Evolutionary conservation across 2,888 invertebrate species (phyloP).

Genomic region (Mimas tiliae): DNA sequence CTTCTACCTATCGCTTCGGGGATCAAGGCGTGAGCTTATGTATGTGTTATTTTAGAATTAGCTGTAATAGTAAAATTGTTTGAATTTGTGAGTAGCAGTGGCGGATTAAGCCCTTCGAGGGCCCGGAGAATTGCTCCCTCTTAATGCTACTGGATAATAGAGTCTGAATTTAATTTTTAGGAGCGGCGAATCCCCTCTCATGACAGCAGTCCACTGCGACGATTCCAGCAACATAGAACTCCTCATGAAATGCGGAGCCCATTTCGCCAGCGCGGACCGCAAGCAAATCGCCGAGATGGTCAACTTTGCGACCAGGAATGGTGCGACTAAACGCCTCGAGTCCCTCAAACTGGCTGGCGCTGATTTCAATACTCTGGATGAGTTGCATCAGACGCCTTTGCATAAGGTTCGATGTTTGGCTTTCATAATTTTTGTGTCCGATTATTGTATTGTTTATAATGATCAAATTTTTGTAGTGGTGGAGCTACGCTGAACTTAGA

Average conservation of each 20-base stretch:
- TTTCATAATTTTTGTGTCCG: neutral
- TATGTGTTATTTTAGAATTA: no score
- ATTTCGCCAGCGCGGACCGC: slow-evolving; percentile 85
- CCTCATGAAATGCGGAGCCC: slow-evolving; percentile 90
- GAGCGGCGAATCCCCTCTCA: slow-evolving; percentile 87
- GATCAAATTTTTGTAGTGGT: no score
- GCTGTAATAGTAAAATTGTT: no score
- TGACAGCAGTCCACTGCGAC: slow-evolving; percentile 88
- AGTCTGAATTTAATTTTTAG: slow-evolving; percentile 32
- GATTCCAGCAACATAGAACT: slow-evolving; percentile 86
- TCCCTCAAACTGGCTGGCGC: slow-evolving; percentile 88
- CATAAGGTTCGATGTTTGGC: slow-evolving; percentile 80
- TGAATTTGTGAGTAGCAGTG: no score
- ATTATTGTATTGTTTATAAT: no score
- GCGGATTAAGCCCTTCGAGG: no score
- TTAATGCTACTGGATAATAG: no score
- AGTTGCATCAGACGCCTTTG: slow-evolving; percentile 87
- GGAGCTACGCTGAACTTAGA: no score
- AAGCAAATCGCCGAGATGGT: slow-evolving; percentile 87
- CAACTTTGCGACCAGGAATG: slow-evolving; percentile 87
- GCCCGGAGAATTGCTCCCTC: no score
- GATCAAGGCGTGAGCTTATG: no score
- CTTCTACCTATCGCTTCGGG: no score
- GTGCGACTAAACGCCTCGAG: slow-evolving; percentile 82
- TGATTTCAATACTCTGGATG: slow-evolving; percentile 85